Conservation (phyloP, 2,797 vertebrate genomes). For the Serranus cabrilla region DNA sequence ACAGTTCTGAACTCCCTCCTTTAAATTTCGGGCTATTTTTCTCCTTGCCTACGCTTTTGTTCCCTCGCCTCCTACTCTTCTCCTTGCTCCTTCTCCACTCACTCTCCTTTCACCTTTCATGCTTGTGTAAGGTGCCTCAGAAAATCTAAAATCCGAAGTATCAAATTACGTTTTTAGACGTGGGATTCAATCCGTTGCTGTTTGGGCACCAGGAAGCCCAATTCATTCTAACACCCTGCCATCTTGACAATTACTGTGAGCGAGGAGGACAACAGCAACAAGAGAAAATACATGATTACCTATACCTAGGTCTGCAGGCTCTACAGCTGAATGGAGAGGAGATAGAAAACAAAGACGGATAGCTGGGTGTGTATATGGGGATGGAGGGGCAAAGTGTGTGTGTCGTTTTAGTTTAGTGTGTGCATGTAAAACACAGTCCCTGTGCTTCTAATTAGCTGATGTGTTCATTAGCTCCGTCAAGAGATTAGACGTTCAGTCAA, state of each 20-base stretch:
- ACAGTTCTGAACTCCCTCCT: background rate
- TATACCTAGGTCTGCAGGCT: slow-evolving; percentile 22
- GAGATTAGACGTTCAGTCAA: slow-evolving; percentile 61
- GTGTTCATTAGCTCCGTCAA: slow-evolving; percentile 67
- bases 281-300: slow-evolving; percentile 37
- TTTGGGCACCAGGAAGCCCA: slow-evolving; percentile 2
- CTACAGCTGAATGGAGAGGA: background rate
- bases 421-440: slow-evolving; percentile 38
- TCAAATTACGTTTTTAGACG: slow-evolving; percentile 31
- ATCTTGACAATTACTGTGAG: slow-evolving; percentile 39
- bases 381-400: slow-evolving; percentile 1
- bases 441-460: slow-evolving; percentile 68
- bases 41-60: background rate
- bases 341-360: slow-evolving; percentile 25
- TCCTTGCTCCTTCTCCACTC: background rate
- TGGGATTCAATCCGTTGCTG: slow-evolving; percentile 25
- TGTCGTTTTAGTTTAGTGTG: slow-evolving; percentile 3
- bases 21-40: slow-evolving; percentile 9
- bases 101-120: slow-evolving; percentile 8
- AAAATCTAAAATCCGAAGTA: slow-evolving; percentile 12
- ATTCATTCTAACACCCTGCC: slow-evolving; percentile 19
- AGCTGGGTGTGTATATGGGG: slow-evolving; percentile 1
- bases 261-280: slow-evolving; percentile 32
- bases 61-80: background rate
- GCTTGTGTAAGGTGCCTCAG: background rate